Base-by-base conservation (phyloP, 2,888 invertebrate species). In the Dichetophora obliterata region DNA sequence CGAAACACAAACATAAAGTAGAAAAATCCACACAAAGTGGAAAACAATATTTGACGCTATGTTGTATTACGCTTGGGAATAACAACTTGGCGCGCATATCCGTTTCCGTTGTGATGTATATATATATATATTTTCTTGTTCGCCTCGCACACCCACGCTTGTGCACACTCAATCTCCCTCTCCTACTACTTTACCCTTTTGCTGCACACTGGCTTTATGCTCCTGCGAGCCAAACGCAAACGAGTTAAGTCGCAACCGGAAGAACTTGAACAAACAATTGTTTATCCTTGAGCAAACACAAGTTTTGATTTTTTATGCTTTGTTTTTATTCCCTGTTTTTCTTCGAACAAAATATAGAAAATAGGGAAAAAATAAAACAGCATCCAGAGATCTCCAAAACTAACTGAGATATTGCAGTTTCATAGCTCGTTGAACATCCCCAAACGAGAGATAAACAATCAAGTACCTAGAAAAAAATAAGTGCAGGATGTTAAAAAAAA, bases 271-370 rank as follows among this genome's bases (percentile, higher is more conserved):
- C 48, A 50, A 68, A 68, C 48, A 50, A 68, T 68, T 68, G 68
- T 59, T 68, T 68, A 68, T 68, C 50, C 68, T 68, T 50, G 68
- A 68, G 50, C 68, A 48, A 68, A 68, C 68, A 68, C 68, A 27
- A 50, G 50, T 50, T 48, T 48, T 68, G 68, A 50, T 68, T 68
- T 48, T 65, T 11, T 59, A 14, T 59, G 9, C 22, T 24, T 5
- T 54, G 54, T 54, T 54, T 54, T 54, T 54, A 22, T 54, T 54
- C 54, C 2, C 19, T 22, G 1, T 19, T 22, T 19, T 22, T 5
- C 19, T 54, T n/a, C 3, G 11, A 65, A 31, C 16, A 37, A 27
- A 31, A 31, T 31, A 31, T 31, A 5, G n/a, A 65, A 11, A 65
- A 65, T 65, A 65, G 16, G 14, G 5, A 19, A n/a, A 37, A 34